Evolutionary conservation across 2,113 vertebrate species (phyloP).

Genomic region (Pteropus alecto): DNA sequence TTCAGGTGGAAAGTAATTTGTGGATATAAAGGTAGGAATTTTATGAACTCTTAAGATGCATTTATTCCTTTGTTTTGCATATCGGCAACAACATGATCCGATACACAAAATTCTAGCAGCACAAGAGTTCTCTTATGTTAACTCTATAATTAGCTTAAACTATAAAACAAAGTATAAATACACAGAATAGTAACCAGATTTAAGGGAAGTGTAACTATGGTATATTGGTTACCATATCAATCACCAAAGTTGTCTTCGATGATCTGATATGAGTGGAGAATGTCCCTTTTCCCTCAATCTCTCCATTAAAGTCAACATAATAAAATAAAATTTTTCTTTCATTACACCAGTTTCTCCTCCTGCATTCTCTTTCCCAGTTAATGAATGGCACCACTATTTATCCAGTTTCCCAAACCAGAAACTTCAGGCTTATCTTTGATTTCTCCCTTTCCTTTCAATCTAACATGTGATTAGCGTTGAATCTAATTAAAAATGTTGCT

Average conservation of each 20-base stretch:
- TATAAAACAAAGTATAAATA: not conserved
- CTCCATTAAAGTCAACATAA: not conserved
- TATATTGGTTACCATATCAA: not conserved
- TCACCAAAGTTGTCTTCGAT: not conserved
- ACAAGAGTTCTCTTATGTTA: not conserved
- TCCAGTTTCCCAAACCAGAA: not conserved
- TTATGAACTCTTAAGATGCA: not conserved
- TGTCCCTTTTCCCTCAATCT: not conserved
- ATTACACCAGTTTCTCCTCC: not conserved
- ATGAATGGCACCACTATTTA: not conserved
- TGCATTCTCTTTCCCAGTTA: not conserved
- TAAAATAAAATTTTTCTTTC: not conserved
- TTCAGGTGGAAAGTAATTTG: not conserved
- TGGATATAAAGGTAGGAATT: not conserved
- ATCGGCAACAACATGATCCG: not conserved
- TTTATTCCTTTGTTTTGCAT: not conserved
- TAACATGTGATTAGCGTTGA: not conserved
- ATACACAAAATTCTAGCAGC: not conserved
- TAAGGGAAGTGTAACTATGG: not conserved
- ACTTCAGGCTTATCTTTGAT: not conserved
- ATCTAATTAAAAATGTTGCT: not conserved
- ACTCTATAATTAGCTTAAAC: not conserved
- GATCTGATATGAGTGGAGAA: not conserved
- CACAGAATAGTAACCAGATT: not conserved
- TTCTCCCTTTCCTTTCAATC: not conserved